These are phyloP conservation scores for Adela reaumurella DNA, from an alignment of 2,888 invertebrate species.

Conservation along the genomic window DNA sequence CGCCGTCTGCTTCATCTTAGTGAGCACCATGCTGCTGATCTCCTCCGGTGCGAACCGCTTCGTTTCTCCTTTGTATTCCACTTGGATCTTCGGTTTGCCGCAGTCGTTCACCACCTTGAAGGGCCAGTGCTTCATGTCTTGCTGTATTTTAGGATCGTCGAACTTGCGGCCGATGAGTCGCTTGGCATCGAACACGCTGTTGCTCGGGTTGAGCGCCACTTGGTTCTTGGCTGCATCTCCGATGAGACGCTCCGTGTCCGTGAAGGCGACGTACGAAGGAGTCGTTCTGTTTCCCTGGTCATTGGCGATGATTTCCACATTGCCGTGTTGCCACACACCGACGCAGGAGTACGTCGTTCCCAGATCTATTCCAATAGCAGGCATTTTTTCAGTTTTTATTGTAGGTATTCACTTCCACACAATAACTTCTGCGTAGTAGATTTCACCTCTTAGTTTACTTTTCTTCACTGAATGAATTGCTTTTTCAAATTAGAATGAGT, in stretches of 20 bases:
- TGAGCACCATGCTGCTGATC: constrained; percentile 58
- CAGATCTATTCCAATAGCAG: constrained; percentile 28
- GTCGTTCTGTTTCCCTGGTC: constrained; percentile 87
- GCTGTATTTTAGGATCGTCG: constrained; percentile 64
- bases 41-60: constrained; percentile 62
- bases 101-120: constrained; percentile 61
- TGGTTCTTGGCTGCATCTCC: constrained; percentile 79
- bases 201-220: constrained; percentile 62
- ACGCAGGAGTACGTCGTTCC: constrained; percentile 88
- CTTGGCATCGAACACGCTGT: constrained; percentile 70
- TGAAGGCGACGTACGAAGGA: constrained; percentile 85
- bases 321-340: constrained; percentile 79
- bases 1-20: constrained; percentile 69
- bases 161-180: constrained; percentile 73
- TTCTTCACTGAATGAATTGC: background rate
- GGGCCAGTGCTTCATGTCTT: constrained; percentile 75
- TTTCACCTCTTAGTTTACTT: too few relatives aligned
- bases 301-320: constrained; percentile 83
- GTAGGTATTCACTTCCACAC: too few relatives aligned
- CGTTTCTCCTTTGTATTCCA: constrained; percentile 55
- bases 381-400: too few relatives aligned
- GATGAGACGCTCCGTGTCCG: constrained; percentile 77
- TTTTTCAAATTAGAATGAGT: background rate
- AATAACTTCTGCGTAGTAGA: too few relatives aligned
- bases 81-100: constrained; percentile 59